Conservation (phyloP, 2,113 vertebrate species). For the Notothenia rossii region DNA sequence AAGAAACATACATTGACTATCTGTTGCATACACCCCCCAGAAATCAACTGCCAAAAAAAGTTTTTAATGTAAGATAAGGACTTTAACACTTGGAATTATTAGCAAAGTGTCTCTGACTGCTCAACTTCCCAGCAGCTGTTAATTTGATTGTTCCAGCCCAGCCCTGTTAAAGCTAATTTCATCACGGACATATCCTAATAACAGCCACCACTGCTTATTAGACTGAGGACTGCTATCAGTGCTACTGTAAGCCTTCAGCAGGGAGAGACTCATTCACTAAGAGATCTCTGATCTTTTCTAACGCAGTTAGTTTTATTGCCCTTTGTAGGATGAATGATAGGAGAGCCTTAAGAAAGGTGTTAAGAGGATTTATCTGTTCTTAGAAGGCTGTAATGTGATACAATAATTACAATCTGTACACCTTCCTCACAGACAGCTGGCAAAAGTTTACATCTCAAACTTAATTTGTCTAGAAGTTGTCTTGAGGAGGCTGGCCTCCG, state of each 20-base stretch:
- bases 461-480: constrained; percentile 54
- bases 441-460: constrained; percentile 59
- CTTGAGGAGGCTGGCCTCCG: constrained; percentile 3
- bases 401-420: constrained; percentile 45
- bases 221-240: constrained; percentile 33
- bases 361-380: constrained; percentile 67
- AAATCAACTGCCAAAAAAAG: too few relatives aligned
- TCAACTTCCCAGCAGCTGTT: constrained; percentile 51
- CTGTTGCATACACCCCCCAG: too few relatives aligned
- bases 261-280: constrained; percentile 48
- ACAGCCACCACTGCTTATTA: constrained; percentile 44
- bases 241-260: constrained; percentile 31
- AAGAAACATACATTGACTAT: too few relatives aligned
- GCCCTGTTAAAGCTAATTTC: constrained; percentile 63
- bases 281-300: constrained; percentile 56
- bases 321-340: constrained; percentile 47
- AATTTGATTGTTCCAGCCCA: constrained; percentile 58
- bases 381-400: constrained; percentile 49
- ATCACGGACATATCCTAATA: constrained; percentile 53
- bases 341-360: constrained; percentile 62
- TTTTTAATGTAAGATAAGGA: too few relatives aligned
- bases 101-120: constrained; percentile 45
- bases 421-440: constrained; percentile 31
- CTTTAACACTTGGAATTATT: constrained; percentile 53
- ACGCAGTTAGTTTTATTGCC: constrained; percentile 67